Evolutionary conservation across 2,113 vertebrate species (phyloP), one percentile per base, ranked within the genome.

Genomic region (Cololabis saira): DNA sequence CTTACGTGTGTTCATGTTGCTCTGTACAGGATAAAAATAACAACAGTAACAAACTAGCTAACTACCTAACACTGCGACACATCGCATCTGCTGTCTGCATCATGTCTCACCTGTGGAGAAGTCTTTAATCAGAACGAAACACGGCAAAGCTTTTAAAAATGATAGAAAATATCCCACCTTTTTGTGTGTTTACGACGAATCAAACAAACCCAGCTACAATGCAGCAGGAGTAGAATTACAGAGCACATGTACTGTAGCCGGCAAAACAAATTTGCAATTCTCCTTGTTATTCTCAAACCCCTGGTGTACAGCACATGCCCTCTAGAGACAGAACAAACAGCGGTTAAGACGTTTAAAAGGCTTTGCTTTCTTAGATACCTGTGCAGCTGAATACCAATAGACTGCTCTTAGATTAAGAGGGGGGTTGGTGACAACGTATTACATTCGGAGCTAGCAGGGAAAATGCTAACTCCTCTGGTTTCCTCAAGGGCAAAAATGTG

Each of bases 301-400:
- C 88, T 71, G 67, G 90, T 83, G 90, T 80, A 85, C 78, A 27
- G 76, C 80, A 80, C 61, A 60, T 88, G 89, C 83, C 92, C 92
- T 90, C 90, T 83, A 89, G 93, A 93, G 92, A 90, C 89, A 87
- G 85, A 87, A 84, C 78, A 90, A 91, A 92, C 90, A 89, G 88
- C 71, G 49, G 87, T 89, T 91, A 86, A 92, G 90, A 92, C 92
- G 91, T 93, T 91, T 92, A 89, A 90, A 91, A 90, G 86, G 75
- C 81, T 82, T 74, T 84, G 71, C 83, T 90, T 74, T 86, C 87
- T 92, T 59, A 92, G 90, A 88, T 88, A 92, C 91, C 90, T 91
- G 84, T 68, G 79, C 91, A 81, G 85, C 65, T 89, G 92, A 93
- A 92, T 93, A 91, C 90, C 87, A 92, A 92, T 91, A 89, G 81